Base-by-base conservation (phyloP, 2,888 invertebrate species). In the Pandemis heparana region DNA sequence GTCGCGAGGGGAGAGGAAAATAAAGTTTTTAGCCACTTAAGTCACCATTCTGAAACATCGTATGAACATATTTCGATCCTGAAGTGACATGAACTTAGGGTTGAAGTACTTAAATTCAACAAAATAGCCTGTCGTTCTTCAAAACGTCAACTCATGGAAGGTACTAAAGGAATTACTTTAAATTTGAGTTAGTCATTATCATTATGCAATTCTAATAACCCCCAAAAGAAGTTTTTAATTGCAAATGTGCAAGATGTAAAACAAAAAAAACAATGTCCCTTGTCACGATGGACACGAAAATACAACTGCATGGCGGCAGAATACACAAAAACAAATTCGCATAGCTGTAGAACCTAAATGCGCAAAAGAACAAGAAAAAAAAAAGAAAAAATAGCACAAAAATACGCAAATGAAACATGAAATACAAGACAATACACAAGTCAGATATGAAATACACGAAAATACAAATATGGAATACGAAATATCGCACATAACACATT, bases 261-360 rank as follows among this genome's bases (percentile, higher is more conserved):
- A 5, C 23, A 23, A 18, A 53, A 56, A 23, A 23, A 56, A 18
- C 9, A 53, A 53, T 53, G 18, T 53, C 18, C 9, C 2, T 8
- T 18, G 53, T 9, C 53, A 18, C 18, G 53, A 53, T 18, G 9
- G 53, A 18, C 18, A 53, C 18, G 0, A 16, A 53, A 53, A 53
- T 53, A 53, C 53, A 53, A 18, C 53, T 53, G 53, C 53, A 53
- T 53, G 53, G 53, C 53, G 18, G 53, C 53, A 53, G 48, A 48
- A 48, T 48, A 48, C 48, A 48, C 48, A 5, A n/a, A 18, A 16
- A 53, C 0, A 18, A 16, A 53, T 53, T 53, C 51, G 51, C 51
- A 53, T 53, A 9, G 18, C 51, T 2, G 51, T 9, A 53, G 56
- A 12, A 56, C 56, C 23, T 56, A 56, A 23, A 56, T 0, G 12